Evolutionary conservation across 2,888 invertebrate genomes (phyloP).

Genomic region (Phragmatobia fuliginosa): DNA sequence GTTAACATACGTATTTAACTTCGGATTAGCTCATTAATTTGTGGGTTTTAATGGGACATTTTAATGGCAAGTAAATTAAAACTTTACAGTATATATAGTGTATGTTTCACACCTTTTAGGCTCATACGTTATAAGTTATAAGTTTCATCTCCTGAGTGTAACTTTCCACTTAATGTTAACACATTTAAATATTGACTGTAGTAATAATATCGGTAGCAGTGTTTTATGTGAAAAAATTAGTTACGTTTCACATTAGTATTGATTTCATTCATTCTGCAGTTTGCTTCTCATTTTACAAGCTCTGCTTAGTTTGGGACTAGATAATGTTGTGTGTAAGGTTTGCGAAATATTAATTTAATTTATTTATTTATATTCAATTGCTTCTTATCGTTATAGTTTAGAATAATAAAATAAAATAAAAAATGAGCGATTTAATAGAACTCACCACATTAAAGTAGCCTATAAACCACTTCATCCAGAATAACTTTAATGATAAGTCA

Average conservation of each 20-base stretch:
- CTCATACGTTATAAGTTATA: neutral
- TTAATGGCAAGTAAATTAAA: conserved; percentile 1
- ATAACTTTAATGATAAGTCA: conserved; percentile 29
- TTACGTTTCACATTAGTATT: neutral
- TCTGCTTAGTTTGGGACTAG: too few relatives aligned
- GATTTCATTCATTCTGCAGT: neutral
- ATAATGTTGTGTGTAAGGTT: too few relatives aligned
- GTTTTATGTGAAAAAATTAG: neutral
- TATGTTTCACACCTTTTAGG: conserved; percentile 6
- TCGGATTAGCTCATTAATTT: neutral
- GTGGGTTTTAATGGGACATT: neutral
- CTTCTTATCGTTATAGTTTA: too few relatives aligned
- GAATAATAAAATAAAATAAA: too few relatives aligned
- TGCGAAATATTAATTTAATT: too few relatives aligned
- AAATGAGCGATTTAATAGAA: conserved; percentile 11
- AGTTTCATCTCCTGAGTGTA: neutral
- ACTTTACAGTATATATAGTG: neutral
- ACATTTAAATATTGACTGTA: neutral
- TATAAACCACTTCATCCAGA: conserved; percentile 24
- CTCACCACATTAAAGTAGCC: conserved; percentile 36
- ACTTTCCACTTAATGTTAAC: neutral
- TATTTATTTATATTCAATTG: too few relatives aligned
- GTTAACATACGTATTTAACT: neutral
- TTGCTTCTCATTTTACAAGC: neutral
- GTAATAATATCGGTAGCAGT: neutral